Evolutionary conservation across 2,797 vertebrate species (phyloP).

Genomic region (Cryptoblepharus egeriae): DNA sequence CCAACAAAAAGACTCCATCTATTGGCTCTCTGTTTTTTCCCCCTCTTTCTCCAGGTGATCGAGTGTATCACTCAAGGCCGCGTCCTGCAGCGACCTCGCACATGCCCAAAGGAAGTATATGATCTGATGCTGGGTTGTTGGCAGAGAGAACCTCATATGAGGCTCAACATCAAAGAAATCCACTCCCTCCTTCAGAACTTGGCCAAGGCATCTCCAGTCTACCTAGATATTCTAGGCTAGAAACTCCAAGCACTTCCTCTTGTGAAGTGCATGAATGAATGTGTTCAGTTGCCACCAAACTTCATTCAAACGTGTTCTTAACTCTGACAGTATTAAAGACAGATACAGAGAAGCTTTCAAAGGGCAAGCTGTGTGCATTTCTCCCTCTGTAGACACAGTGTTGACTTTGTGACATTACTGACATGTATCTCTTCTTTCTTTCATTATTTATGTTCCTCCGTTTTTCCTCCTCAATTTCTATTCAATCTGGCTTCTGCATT

Average conservation of each 20-base stretch:
- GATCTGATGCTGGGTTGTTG: slow-evolving; percentile 99
- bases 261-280: slow-evolving; percentile 71
- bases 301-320: slow-evolving; percentile 77
- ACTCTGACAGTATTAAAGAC: slow-evolving; percentile 79
- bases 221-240: slow-evolving; percentile 98
- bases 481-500: slow-evolving; percentile 84
- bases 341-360: slow-evolving; percentile 79
- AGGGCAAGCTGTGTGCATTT: slow-evolving; percentile 81
- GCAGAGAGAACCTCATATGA: slow-evolving; percentile 97
- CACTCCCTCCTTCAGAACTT: slow-evolving; percentile 94
- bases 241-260: slow-evolving; percentile 66
- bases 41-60: slow-evolving; percentile 84
- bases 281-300: slow-evolving; percentile 79
- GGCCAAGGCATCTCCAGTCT: slow-evolving; percentile 97
- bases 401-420: slow-evolving; percentile 77
- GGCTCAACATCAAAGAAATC: slow-evolving; percentile 98
- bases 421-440: slow-evolving; percentile 66
- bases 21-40: slow-evolving; percentile 44
- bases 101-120: slow-evolving; percentile 96
- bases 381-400: slow-evolving; percentile 78
- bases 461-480: slow-evolving; percentile 70
- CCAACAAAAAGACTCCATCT: neutral
- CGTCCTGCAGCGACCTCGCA: slow-evolving; percentile 95
- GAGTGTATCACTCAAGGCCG: slow-evolving; percentile 99
- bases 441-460: slow-evolving; percentile 67